Percentiles rank a stretch among this genome's conserved stretches.
These are phyloP conservation scores for Drosophila tanythrix DNA, from an alignment of 2,888 invertebrate genomes.

Conservation along the genomic window DNA sequence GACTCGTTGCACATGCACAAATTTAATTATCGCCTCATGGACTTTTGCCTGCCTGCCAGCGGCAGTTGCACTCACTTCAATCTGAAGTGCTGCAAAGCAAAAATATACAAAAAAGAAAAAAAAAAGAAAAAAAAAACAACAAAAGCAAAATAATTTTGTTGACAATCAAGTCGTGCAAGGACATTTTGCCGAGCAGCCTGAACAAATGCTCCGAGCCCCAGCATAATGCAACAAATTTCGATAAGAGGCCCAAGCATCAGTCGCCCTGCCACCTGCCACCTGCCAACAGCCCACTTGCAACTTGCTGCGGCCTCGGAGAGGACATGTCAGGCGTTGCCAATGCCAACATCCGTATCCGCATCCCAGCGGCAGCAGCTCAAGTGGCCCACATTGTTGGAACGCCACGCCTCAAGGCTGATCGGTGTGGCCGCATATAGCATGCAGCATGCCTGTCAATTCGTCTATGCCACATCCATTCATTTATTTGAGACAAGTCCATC, in stretches of 20 bases:
- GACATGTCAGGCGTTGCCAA: slow-evolving; percentile 59
- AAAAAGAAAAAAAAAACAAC: slow-evolving; percentile 22
- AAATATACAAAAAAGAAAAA: slow-evolving; percentile 5
- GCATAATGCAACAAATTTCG: slow-evolving; percentile 79
- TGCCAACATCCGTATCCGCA: slow-evolving; percentile 59
- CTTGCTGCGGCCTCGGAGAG: slow-evolving; percentile 59
- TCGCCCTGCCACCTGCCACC: slow-evolving; percentile 11
- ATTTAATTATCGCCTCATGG: slow-evolving; percentile 71
- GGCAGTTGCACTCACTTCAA: slow-evolving; percentile 69
- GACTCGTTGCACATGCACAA: slow-evolving; percentile 50
- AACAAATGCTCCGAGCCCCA: slow-evolving; percentile 32
- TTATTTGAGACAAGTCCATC: slow-evolving; percentile 75
- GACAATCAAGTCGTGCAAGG: slow-evolving; percentile 75
- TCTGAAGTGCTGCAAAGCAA: slow-evolving; percentile 50
- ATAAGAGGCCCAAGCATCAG: slow-evolving; percentile 56
- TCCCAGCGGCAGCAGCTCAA: slow-evolving; percentile 46
- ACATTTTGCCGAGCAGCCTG: slow-evolving; percentile 55
- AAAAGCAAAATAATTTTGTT: slow-evolving; percentile 74
- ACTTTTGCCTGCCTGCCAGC: slow-evolving; percentile 67
- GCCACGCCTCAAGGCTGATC: slow-evolving; percentile 60
- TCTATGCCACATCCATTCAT: slow-evolving; percentile 65
- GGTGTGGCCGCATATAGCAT: slow-evolving; percentile 9
- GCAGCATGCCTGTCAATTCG: slow-evolving; percentile 57
- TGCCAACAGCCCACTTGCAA: slow-evolving; percentile 19
- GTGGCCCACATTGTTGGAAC: slow-evolving; percentile 36